phyloP scores from a whole-genome alignment of 2,888 invertebrate species.

The Petrolisthes cinctipes region DNA sequence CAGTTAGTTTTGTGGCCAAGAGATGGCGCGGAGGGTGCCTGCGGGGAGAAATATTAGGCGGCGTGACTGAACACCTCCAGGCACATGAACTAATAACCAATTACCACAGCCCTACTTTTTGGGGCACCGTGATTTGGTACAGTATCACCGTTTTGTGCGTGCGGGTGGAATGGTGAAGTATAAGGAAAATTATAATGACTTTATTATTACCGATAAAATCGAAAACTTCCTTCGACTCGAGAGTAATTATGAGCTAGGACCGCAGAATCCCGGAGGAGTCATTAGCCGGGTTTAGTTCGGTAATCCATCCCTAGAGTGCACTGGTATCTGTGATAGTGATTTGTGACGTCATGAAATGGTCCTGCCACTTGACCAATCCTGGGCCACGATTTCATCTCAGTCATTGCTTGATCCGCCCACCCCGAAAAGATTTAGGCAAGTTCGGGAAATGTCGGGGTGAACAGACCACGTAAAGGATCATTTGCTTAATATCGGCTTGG shows the following conservation, averaged over 20 bases:
- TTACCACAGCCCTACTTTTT: constrained; percentile 13
- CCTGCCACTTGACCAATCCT: constrained; percentile 59
- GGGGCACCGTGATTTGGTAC: too few relatives aligned
- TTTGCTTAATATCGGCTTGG: not conserved
- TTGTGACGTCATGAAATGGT: constrained; percentile 60
- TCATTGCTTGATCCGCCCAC: constrained; percentile 51
- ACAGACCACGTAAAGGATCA: not conserved
- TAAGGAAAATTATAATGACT: constrained; percentile 18
- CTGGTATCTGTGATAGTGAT: constrained; percentile 60
- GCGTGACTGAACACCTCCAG: constrained; percentile 9
- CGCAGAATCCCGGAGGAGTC: constrained; percentile 52
- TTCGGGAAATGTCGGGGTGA: constrained; percentile 25
- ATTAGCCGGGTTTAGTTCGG: constrained; percentile 58
- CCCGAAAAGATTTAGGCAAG: constrained; percentile 55
- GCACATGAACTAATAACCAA: constrained; percentile 42
- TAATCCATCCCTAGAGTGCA: constrained; percentile 56
- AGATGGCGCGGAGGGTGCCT: constrained; percentile 51
- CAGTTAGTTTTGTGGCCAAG: constrained; percentile 38
- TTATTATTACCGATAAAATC: constrained; percentile 26
- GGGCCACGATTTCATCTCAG: constrained; percentile 47
- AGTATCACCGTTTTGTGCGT: too few relatives aligned
- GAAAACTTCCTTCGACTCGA: constrained; percentile 44
- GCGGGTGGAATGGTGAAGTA: not conserved
- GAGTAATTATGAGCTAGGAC: constrained; percentile 55
- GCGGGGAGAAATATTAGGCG: constrained; percentile 38